These are phyloP conservation scores for Hofmannophila pseudospretella DNA, from an alignment of 2,888 invertebrate genomes.

Conservation along the genomic window DNA sequence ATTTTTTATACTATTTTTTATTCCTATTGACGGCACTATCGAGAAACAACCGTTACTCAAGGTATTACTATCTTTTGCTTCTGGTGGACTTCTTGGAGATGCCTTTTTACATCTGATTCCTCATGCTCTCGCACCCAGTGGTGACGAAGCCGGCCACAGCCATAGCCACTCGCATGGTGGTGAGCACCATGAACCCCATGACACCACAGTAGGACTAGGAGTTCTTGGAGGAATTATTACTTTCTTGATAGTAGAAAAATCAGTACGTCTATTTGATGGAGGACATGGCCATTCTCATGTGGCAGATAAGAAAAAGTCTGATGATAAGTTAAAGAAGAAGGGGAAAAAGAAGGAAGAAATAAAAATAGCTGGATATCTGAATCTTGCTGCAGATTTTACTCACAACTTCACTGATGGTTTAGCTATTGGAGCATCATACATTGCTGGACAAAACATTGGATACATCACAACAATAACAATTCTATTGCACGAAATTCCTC, in stretches of 20 bases:
- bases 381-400: slow-evolving; percentile 97
- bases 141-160: slow-evolving; percentile 56
- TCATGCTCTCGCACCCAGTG: slow-evolving; percentile 83
- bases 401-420: slow-evolving; percentile 99
- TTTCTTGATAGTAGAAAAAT: slow-evolving; percentile 95
- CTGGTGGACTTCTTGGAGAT: slow-evolving; percentile 97
- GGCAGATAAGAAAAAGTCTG: slow-evolving; percentile 57
- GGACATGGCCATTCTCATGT: slow-evolving; percentile 87
- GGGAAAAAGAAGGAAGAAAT: slow-evolving; percentile 63
- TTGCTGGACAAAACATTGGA: slow-evolving; percentile 93
- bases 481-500: slow-evolving; percentile 98
- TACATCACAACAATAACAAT: slow-evolving; percentile 96
- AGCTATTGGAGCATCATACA: slow-evolving; percentile 98
- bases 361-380: slow-evolving; percentile 88
- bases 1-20: slow-evolving; percentile 93
- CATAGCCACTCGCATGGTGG: slow-evolving; percentile 75
- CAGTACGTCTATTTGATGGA: slow-evolving; percentile 91
- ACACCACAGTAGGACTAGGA: slow-evolving; percentile 95
- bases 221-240: slow-evolving; percentile 95
- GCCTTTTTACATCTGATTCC: slow-evolving; percentile 99
- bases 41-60: slow-evolving; percentile 93
- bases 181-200: slow-evolving; percentile 78
- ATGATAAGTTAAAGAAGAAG: slow-evolving; percentile 57
- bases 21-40: slow-evolving; percentile 92
- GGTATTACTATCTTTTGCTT: slow-evolving; percentile 94